Evolutionary conservation across 2,888 invertebrate genomes (phyloP), one percentile per base, ranked within the genome.

Genomic region (Hydriomena furcata): DNA sequence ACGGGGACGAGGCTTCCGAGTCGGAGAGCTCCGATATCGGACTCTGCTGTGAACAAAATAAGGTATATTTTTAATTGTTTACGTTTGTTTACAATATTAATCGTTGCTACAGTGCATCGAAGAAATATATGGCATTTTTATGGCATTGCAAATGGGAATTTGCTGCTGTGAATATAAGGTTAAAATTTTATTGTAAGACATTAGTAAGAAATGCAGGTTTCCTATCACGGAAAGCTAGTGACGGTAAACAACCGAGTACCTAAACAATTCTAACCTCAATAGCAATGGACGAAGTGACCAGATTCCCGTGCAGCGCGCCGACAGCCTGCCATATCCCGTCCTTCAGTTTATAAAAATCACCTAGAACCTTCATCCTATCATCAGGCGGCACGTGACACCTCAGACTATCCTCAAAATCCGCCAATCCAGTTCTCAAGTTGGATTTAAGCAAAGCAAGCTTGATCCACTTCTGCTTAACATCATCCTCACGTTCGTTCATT

Each of bases 1-100:
- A 79, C 24, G 83, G 80, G 28, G 84, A 82, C 13, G 89, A 82
- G 44, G 85, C 74, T 53, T 91, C 91, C 24, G 92, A 92, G 60
- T 93, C 93, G 3, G 93, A 93, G 58, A 93, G 78, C 69, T 92
- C 92, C 58, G 93, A 93, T 49, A 93, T 79, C 52, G 93, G 85
- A 67, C 85, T 88, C 85, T 91, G 77, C 52, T 62, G 65, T 10
- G 47, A 42, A 53, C 3, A 41, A 5, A 20, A 55, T 49, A 58
- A 24, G 13, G 12, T 24, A 4, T 8, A 20, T 13, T 41, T 13
- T 41, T 31, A 31, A 4, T 13, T 41, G 28, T 17, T 17, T 3
- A 17, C 2, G 17, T 17, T 4, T n/a, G n/a, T n/a, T 17, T 17
- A 17, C 17, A 17, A 17, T 17, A 2, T 17, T n/a, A n/a, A n/a